Conservation (phyloP, 2,113 vertebrate species). For the Speoplatyrhinus poulsoni region DNA sequence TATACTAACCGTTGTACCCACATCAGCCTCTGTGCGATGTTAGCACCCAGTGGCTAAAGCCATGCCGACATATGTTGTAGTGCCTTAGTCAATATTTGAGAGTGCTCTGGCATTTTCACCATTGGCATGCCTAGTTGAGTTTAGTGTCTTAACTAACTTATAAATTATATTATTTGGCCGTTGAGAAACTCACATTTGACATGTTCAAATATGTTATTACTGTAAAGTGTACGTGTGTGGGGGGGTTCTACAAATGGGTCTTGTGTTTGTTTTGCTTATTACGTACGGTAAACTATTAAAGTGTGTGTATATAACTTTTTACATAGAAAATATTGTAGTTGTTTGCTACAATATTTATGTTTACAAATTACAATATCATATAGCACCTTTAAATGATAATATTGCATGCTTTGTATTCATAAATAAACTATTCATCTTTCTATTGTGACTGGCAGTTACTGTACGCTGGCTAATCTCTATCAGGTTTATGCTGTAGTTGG, state of each 20-base stretch:
- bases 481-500: conserved; percentile 31
- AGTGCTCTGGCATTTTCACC: conserved; percentile 16
- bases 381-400: conserved; percentile 22
- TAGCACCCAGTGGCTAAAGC: conserved; percentile 24
- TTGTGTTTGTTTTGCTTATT: too few species aligned
- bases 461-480: conserved; percentile 29
- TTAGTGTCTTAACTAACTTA: background rate
- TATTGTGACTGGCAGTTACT: conserved; percentile 22
- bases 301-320: too few species aligned
- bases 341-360: too few species aligned
- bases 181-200: too few species aligned
- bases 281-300: background rate
- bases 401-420: background rate
- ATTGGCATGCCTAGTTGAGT: conserved; percentile 24
- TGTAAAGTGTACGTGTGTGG: too few species aligned
- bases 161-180: conserved; percentile 6
- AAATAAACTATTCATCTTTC: conserved; percentile 24
- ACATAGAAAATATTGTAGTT: too few species aligned
- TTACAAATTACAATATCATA: too few species aligned
- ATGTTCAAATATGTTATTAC: too few species aligned
- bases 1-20: background rate
- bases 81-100: conserved; percentile 35
- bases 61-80: conserved; percentile 43
- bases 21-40: conserved; percentile 34
- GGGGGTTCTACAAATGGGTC: too few species aligned